Evolutionary conservation across 2,113 vertebrate species (phyloP).

Genomic region (Struthio camelus): DNA sequence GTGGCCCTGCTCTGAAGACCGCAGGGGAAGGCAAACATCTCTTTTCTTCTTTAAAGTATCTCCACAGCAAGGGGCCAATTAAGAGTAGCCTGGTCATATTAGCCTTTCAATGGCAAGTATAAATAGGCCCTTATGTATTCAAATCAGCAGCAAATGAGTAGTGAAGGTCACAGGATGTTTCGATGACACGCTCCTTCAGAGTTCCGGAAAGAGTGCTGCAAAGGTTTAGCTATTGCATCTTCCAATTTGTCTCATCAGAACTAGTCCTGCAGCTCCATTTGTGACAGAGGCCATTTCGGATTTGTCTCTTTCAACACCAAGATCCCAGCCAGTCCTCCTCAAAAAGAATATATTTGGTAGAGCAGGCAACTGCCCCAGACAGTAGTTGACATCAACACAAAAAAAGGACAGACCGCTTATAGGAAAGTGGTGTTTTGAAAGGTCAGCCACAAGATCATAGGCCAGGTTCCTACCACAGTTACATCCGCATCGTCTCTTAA

Average conservation of each 20-base stretch:
- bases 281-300: neutral
- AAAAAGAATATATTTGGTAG: neutral
- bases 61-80: slow-evolving; percentile 48
- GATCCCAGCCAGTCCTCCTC: neutral
- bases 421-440: slow-evolving; percentile 4
- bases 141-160: slow-evolving; percentile 30
- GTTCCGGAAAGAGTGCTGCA: neutral
- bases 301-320: neutral
- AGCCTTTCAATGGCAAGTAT: slow-evolving; percentile 43
- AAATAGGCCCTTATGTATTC: slow-evolving; percentile 33
- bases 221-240: neutral
- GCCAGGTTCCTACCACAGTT: slow-evolving; percentile 9
- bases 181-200: neutral
- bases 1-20: neutral
- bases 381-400: neutral
- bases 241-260: neutral
- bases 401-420: neutral
- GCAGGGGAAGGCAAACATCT: neutral
- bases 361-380: neutral
- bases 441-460: slow-evolving; percentile 46
- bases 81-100: slow-evolving; percentile 10
- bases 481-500: neutral
- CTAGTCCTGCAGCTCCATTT: neutral
- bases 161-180: slow-evolving; percentile 34
- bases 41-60: slow-evolving; percentile 21